Evolutionary conservation across 2,888 invertebrate genomes (phyloP), one percentile per base, ranked within the genome.

Genomic region (Capitulum mitella): DNA sequence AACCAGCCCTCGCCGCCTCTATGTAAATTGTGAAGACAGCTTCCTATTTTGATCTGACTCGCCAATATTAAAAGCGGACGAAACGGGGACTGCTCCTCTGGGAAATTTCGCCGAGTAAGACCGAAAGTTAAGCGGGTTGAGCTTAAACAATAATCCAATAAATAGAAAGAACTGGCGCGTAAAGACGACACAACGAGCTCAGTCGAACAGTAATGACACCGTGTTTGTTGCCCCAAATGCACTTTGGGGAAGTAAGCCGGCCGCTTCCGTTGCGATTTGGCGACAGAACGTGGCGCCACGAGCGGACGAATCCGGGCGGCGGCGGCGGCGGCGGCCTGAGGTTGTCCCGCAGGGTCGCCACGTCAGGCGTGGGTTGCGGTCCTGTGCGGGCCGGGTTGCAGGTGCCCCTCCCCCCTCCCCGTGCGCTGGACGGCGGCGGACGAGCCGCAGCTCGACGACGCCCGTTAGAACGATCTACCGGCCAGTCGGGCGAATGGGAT

Each of bases 71-170:
- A 70, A 70, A 37, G 70, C 70, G 70, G 40, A 70, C 70, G 70
- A 26, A 70, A 37, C 40, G 26, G 37, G 26, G 22, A 70, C 70
- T 37, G 70, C 70, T 70, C 70, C 70, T 26, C 26, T 70, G 70
- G 70, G 70, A 70, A 70, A 70, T 70, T 26, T 70, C 70, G 29
- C 70, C 70, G 40, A 70, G 70, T 70, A 70, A 70, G 70, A 26
- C 37, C 70, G 26, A 70, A 70, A 70, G 70, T 70, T 70, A 70
- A 37, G 40, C 37, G 70, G 70, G 26, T 40, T 37, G 26, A 70
- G 70, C 70, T 70, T 70, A 70, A 70, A 70, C 70, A 70, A 70
- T 37, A 70, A 70, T 70, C 37, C 70, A 40, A 70, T 70, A 70
- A 70, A 37, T 70, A 37, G 70, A 19, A 5, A 22, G 6, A 70